Percentiles rank a stretch among this genome's conserved stretches.
These are phyloP conservation scores for Zhuqinia jingwanae DNA, from an alignment of 2,888 invertebrate genomes.

Conservation along the genomic window DNA sequence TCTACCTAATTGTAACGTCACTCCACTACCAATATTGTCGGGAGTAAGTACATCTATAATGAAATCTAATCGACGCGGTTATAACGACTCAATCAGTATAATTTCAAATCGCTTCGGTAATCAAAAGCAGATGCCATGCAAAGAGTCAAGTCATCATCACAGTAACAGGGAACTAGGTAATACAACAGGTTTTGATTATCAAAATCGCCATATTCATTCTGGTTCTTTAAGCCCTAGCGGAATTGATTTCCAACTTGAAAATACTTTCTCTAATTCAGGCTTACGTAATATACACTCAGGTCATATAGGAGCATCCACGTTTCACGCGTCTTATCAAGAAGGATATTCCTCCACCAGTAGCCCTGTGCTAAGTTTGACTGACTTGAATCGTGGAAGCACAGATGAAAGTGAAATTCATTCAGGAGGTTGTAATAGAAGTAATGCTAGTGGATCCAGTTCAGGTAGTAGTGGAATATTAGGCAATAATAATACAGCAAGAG, in stretches of 20 bases:
- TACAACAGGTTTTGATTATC: not conserved
- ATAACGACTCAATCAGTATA: slow-evolving; percentile 42
- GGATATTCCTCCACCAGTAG: not conserved
- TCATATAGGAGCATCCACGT: slow-evolving; percentile 8
- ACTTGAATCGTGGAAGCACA: not conserved
- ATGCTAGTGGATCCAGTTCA: slow-evolving; percentile 45
- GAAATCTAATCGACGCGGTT: slow-evolving; percentile 21
- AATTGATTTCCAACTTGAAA: too few species aligned
- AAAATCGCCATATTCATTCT: too few species aligned
- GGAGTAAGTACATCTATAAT: not conserved
- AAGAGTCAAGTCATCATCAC: slow-evolving; percentile 47
- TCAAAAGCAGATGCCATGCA: slow-evolving; percentile 23
- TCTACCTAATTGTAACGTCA: not conserved
- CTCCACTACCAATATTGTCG: slow-evolving; percentile 37
- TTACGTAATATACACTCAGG: not conserved
- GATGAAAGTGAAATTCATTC: slow-evolving; percentile 39
- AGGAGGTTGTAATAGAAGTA: not conserved
- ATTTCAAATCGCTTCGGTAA: slow-evolving; percentile 18
- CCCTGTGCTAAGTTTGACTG: slow-evolving; percentile 1
- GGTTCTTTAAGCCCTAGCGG: too few species aligned
- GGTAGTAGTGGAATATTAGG: slow-evolving; percentile 31
- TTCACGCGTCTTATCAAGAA: slow-evolving; percentile 51
- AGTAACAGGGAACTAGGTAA: slow-evolving; percentile 29
- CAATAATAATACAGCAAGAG: not conserved
- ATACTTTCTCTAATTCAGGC: too few species aligned